Evolutionary conservation across 2,797 vertebrate genomes (phyloP).

Genomic region (Enteromius unitaeniatus): DNA sequence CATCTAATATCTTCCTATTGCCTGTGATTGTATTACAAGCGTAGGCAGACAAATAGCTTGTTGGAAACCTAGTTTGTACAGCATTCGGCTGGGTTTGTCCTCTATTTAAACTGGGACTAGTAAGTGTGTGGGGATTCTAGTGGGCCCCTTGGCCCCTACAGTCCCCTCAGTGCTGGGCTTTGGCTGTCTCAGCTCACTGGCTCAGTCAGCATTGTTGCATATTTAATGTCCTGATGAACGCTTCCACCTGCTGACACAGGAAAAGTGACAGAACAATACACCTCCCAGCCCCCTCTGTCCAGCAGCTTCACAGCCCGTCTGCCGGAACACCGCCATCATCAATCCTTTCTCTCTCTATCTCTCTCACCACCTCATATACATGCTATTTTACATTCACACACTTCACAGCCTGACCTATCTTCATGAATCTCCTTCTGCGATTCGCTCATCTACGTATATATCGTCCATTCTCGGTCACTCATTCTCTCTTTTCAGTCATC

Average conservation of each 20-base stretch:
- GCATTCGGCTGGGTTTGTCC: background rate
- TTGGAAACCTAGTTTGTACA: background rate
- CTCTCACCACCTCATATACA: constrained; percentile 59
- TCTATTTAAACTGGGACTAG: constrained; percentile 34
- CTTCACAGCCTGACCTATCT: constrained; percentile 45
- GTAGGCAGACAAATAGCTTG: constrained; percentile 11
- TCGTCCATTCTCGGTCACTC: constrained; percentile 35
- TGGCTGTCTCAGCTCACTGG: constrained; percentile 87
- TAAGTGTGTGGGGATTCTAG: constrained; percentile 42
- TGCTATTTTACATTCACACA: constrained; percentile 51
- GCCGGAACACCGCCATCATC: constrained; percentile 82
- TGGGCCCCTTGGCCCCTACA: constrained; percentile 69
- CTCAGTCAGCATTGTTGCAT: constrained; percentile 98
- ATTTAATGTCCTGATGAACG: constrained; percentile 98
- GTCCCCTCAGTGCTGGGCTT: constrained; percentile 67
- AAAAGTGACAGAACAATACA: constrained; percentile 97
- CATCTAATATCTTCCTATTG: background rate
- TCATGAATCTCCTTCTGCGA: constrained; percentile 14
- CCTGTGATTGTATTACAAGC: background rate
- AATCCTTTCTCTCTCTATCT: constrained; percentile 69
- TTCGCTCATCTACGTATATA: background rate
- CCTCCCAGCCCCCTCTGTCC: constrained; percentile 65
- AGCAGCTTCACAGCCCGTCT: constrained; percentile 37
- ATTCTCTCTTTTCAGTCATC: constrained; percentile 25
- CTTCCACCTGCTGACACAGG: constrained; percentile 99